Evolutionary conservation across 2,888 invertebrate species (phyloP), one percentile per base, ranked within the genome.

Genomic region (Epinotia ramella): DNA sequence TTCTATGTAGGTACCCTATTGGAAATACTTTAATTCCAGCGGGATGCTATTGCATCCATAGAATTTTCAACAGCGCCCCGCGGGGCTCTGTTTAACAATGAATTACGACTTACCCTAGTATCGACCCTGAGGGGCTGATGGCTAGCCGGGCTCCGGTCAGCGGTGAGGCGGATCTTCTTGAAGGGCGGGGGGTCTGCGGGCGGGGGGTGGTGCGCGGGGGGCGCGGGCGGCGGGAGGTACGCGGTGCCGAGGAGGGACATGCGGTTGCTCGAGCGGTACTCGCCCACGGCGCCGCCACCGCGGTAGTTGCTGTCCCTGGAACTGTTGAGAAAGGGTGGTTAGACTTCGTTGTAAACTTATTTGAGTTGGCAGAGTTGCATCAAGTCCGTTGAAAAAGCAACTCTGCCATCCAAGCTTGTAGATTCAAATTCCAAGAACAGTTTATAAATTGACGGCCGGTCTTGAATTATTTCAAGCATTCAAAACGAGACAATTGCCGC

Each of bases 131-230:
- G 94, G 79, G 95, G 96, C 83, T 95, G 95, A 79, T 93, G 95
- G 83, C 88, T 91, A 86, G 87, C 85, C 71, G 89, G 88, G 82
- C 86, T 81, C 57, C 93, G 84, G 78, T 94, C 92, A 77, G 95
- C 95, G 80, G 95, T 94, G 87, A 96, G 95, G 78, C 96, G 93
- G 88, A 96, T 96, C 95, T 96, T 96, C 93, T 96, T 96, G 93
- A 95, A 95, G 88, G 96, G 95, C 82, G 96, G 96, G 80, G 95
- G 95, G 83, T 95, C 95, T 9, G 94, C 93, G 83, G 88, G 93
- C 78, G 91, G 93, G 79, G 90, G 93, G 82, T 92, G 87, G 86
- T 92, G 92, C 83, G 92, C 84, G 84, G 95, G 84, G 85, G 95
- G 87, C 89, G 91, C 87, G 85, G 95, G 88, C 84, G 94, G 89